Evolutionary conservation across 2,113 vertebrate species (phyloP), one percentile per base, ranked within the genome.

Genomic region (Heptranchias perlo): DNA sequence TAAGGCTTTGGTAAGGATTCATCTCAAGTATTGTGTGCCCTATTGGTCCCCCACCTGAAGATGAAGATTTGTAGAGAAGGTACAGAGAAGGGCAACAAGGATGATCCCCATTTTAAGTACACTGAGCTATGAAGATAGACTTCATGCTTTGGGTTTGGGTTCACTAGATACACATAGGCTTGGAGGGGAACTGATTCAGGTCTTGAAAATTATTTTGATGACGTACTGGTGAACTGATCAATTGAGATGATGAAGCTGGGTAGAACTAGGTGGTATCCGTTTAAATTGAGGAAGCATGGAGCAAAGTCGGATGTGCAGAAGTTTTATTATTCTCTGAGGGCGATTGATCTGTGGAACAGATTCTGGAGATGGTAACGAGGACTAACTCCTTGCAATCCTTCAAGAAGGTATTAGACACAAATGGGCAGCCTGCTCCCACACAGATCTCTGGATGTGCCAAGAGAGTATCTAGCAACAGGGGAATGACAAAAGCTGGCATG

Each of bases 131-230:
- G 28, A 58, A 54, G 49, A 58, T 82, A 54, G 6, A 58, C 49
- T 58, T 87, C 23, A 52, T 31, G 21, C 69, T 73, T 18, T 44
- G 52, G 23, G 5, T 49, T 52, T 52, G 84, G 87, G 14, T 54
- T 58, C 52, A 58, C 11, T 31, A 4, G 14, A n/a, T 76, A 35
- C 21, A 2, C 14, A 28, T 61, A 91, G 13, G 8, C 28, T 54
- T 89, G 31, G 25, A 89, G 47, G 47, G 44, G 25, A 35, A 14
- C 52, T 35, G 31, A 52, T 31, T 18, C 52, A 39, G 14, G n/a
- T 76, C 73, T 76, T 13, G 35, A 76, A 76, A 76, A n/a, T 92
- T 92, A 92, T 18, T 61, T 92, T 92, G 87, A 35, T 92, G n/a
- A 35, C 54, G 61, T 92, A n/a, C 35, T 61, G 23, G 16, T 61